Percentiles rank a stretch among this genome's conserved stretches.
Evolutionary conservation across 2,797 vertebrate species (phyloP).

Genomic region (Dicrostonyx torquatus): DNA sequence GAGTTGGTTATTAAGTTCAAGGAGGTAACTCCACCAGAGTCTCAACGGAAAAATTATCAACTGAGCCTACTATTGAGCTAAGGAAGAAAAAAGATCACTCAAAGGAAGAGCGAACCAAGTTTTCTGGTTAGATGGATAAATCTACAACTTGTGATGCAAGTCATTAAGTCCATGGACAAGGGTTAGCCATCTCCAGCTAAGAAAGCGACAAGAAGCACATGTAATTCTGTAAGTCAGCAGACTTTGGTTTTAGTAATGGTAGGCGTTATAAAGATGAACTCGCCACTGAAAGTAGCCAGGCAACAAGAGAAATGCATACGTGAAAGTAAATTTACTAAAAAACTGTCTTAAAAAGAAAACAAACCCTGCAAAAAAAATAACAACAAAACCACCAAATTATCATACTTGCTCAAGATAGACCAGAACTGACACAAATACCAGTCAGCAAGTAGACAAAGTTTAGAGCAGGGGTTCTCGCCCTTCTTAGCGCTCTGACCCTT

Average conservation of each 20-base stretch:
- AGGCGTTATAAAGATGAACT: not conserved
- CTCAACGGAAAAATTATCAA: not conserved
- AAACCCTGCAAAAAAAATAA: too few species aligned
- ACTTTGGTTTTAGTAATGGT: not conserved
- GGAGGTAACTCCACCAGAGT: not conserved
- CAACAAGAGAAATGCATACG: not conserved
- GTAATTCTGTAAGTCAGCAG: conserved; percentile 4
- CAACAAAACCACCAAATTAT: not conserved
- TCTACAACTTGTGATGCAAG: conserved; percentile 31
- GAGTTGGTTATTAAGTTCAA: not conserved
- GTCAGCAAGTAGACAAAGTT: not conserved
- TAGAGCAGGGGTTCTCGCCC: not conserved
- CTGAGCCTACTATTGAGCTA: not conserved
- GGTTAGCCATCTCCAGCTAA: not conserved
- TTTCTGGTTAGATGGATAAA: conserved; percentile 17
- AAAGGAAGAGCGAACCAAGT: not conserved
- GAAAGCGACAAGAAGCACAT: conserved; percentile 17
- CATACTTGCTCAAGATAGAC: not conserved
- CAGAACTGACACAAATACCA: not conserved
- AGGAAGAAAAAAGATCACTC: conserved; percentile 23
- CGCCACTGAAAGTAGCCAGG: not conserved
- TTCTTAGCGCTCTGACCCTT: not conserved
- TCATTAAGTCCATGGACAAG: not conserved
- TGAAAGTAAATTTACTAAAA: not conserved
- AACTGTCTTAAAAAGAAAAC: not conserved